These are phyloP conservation scores for Oreocharis arfaki DNA, from an alignment of 2,113 vertebrate species.

Conservation along the genomic window DNA sequence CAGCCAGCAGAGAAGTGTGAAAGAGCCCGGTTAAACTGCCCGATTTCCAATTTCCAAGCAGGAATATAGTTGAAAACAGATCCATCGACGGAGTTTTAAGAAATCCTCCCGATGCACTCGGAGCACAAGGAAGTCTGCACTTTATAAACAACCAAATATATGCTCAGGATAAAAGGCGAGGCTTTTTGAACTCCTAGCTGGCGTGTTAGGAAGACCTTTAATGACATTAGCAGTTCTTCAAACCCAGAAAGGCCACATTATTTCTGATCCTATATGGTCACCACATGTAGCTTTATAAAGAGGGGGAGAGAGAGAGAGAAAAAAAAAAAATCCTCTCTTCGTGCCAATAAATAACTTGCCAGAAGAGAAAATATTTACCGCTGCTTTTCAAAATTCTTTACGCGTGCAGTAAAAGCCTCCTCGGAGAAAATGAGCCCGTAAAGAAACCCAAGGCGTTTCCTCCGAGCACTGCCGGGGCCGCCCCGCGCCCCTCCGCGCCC, in stretches of 20 bases:
- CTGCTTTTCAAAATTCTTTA: constrained; percentile 62
- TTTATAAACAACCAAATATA: constrained; percentile 63
- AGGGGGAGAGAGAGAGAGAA: accelerated
- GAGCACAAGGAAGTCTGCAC: constrained; percentile 56
- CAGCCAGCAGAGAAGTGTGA: constrained; percentile 50
- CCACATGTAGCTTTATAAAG: constrained; percentile 62
- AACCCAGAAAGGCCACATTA: constrained; percentile 60
- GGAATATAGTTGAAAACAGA: constrained; percentile 62
- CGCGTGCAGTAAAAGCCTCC: constrained; percentile 47
- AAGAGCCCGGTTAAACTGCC: constrained; percentile 32
- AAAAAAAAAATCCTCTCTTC: not conserved
- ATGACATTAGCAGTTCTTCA: constrained; percentile 70
- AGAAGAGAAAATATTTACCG: constrained; percentile 68
- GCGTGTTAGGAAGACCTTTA: constrained; percentile 64
- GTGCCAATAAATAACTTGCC: constrained; percentile 61
- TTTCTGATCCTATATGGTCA: constrained; percentile 57
- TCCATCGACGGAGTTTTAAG: not conserved
- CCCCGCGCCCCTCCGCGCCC: not conserved
- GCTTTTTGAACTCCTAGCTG: constrained; percentile 55
- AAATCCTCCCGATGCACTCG: constrained; percentile 50
- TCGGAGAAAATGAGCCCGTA: constrained; percentile 58
- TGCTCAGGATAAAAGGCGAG: constrained; percentile 53
- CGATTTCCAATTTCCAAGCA: constrained; percentile 13
- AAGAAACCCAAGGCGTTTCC: constrained; percentile 29
- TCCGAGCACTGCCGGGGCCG: not conserved